Conservation (phyloP, 2,888 invertebrate species). For the Dioctria linearis region DNA sequence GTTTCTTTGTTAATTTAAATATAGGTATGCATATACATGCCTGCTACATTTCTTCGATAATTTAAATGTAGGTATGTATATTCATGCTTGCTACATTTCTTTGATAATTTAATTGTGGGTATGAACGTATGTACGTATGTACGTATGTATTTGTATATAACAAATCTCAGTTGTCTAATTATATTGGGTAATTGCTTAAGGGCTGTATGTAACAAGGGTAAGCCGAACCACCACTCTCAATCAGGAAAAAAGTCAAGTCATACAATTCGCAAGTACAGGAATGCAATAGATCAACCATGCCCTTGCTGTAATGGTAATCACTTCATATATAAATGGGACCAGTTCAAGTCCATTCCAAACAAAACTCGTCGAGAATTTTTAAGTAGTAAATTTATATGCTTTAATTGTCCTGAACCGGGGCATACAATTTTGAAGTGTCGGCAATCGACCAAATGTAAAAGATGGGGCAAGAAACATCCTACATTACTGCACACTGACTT, state of each 20-base stretch:
- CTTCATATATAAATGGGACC: background rate
- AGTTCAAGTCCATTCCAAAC: background rate
- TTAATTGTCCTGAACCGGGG: background rate
- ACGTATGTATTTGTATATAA: too few relatives aligned
- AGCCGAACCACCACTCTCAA: background rate
- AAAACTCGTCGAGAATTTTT: background rate
- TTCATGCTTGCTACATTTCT: too few relatives aligned
- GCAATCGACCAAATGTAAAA: background rate
- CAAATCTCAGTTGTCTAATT: too few relatives aligned
- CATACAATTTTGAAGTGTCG: background rate
- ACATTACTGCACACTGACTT: background rate
- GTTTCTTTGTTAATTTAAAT: too few relatives aligned
- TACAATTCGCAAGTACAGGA: background rate
- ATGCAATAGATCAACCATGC: background rate
- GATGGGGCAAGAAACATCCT: background rate
- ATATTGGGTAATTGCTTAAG: too few relatives aligned
- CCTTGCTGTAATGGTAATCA: background rate
- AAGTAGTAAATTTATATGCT: background rate
- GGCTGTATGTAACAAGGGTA: too few relatives aligned
- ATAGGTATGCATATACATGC: too few relatives aligned
- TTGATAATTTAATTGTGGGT: too few relatives aligned
- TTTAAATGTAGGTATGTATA: too few relatives aligned
- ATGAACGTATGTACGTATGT: too few relatives aligned
- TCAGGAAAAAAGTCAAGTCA: background rate
- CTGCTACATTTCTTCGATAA: too few relatives aligned